A percentile compares a stretch with the other conserved stretches of the same genome.
phyloP scores from a whole-genome alignment of 2,888 invertebrate genomes.

The Thymelicus lineola region DNA sequence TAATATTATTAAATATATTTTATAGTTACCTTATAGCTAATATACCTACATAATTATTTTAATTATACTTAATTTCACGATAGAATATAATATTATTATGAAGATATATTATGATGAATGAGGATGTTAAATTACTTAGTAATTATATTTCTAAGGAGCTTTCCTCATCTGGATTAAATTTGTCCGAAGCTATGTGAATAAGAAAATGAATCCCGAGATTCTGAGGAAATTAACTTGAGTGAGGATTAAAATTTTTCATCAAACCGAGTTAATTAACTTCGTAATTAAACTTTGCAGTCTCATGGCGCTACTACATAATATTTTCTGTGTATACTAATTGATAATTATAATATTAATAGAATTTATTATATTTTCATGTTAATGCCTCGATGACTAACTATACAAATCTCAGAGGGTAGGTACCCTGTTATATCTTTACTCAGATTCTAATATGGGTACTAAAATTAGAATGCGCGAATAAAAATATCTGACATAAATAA shows the following conservation, averaged over 20 bases:
- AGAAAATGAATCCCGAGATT: constrained; percentile 69
- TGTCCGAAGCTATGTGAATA: constrained; percentile 63
- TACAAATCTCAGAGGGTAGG: too few species aligned
- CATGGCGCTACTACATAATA: constrained; percentile 59
- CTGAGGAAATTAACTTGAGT: constrained; percentile 77
- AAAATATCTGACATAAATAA: too few species aligned
- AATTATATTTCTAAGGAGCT: constrained; percentile 51
- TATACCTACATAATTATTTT: too few species aligned
- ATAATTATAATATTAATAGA: constrained; percentile 19
- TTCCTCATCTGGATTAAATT: constrained; percentile 62
- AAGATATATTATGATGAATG: constrained; percentile 39
- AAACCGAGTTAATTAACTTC: constrained; percentile 80
- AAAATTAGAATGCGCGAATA: too few species aligned
- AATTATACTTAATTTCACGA: too few species aligned
- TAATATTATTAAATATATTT: too few species aligned
- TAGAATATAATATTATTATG: too few species aligned
- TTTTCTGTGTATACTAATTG: constrained; percentile 38
- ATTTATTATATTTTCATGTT: not conserved
- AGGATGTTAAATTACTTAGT: constrained; percentile 42
- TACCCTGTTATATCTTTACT: too few species aligned
- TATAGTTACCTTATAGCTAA: too few species aligned
- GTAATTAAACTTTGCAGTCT: constrained; percentile 78
- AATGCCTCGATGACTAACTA: not conserved
- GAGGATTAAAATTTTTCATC: constrained; percentile 80
- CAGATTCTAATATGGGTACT: too few species aligned